Evolutionary conservation across 2,888 invertebrate genomes (phyloP).

Genomic region (Phragmatobia fuliginosa): DNA sequence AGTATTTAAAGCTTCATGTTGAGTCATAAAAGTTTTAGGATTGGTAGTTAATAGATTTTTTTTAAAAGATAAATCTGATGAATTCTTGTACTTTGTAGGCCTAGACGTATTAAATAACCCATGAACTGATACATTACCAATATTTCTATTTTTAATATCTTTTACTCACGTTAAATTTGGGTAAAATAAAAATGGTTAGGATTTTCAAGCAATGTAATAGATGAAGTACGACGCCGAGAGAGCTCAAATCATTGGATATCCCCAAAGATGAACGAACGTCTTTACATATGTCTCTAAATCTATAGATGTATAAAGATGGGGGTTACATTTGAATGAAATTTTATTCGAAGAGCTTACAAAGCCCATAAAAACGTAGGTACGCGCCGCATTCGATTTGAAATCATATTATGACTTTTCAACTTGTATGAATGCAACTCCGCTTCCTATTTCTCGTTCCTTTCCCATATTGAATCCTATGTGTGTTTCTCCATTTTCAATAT

Average conservation of each 20-base stretch:
- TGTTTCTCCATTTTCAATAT: conserved; percentile 80
- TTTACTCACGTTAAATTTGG: conserved; percentile 37
- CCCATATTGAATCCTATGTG: conserved; percentile 76
- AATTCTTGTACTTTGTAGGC: conserved; percentile 46
- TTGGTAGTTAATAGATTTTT: conserved; percentile 71
- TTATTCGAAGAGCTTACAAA: conserved; percentile 67
- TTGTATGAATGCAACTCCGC: conserved; percentile 78
- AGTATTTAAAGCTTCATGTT: conserved; percentile 79
- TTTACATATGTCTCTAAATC: conserved; percentile 47
- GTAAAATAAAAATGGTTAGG: conserved; percentile 40
- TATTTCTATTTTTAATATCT: conserved; percentile 40
- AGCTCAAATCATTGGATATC: conserved; percentile 50
- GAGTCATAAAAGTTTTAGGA: conserved; percentile 76
- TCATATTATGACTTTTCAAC: conserved; percentile 81
- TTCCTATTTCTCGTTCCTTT: conserved; percentile 73
- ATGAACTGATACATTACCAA: conserved; percentile 33
- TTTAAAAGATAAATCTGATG: conserved; percentile 57
- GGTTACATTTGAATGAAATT: conserved; percentile 68
- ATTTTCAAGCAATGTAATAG: conserved; percentile 44
- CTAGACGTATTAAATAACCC: conserved; percentile 44
- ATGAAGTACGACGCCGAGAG: conserved; percentile 40
- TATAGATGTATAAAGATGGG: conserved; percentile 51
- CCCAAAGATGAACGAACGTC: conserved; percentile 50
- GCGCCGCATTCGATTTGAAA: conserved; percentile 77
- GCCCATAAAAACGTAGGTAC: conserved; percentile 71